A percentile compares a stretch with the other conserved stretches of the same genome.
Evolutionary conservation across 92 coral and sea anemone genomes (phyloP).

Genomic region (Zoanthus sociatus): DNA sequence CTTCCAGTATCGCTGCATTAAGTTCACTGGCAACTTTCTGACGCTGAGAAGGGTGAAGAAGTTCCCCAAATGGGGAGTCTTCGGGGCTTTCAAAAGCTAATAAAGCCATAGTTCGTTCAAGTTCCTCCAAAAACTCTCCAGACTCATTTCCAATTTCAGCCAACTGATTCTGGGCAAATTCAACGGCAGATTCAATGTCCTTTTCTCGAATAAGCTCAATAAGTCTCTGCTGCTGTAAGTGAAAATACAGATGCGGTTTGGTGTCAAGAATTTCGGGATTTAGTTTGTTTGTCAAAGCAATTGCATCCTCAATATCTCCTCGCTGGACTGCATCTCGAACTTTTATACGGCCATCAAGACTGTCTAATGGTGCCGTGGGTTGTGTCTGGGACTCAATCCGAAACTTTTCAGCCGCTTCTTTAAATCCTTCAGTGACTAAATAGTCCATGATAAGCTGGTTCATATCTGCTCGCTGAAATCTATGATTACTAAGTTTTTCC

Average conservation of each 20-base stretch:
- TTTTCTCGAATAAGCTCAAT: constrained; percentile 95
- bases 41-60: constrained; percentile 90
- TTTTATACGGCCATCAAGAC: constrained; percentile 93
- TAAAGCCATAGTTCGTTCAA: constrained; percentile 97
- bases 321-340: constrained; percentile 97
- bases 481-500: constrained; percentile 79
- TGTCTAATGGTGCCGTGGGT: constrained; percentile 87
- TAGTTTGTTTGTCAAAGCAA: constrained; percentile 90
- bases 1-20: constrained; percentile 95
- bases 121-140: constrained; percentile 91
- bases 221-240: constrained; percentile 94
- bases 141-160: constrained; percentile 98
- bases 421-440: constrained; percentile 99
- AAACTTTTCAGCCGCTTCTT: constrained; percentile 99
- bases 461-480: constrained; percentile 97
- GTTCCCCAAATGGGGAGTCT: constrained; percentile 95
- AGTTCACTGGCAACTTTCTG: constrained; percentile 99
- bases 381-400: constrained; percentile 96
- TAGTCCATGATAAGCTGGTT: constrained; percentile 97
- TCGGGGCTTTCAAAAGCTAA: constrained; percentile 98
- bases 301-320: constrained; percentile 94
- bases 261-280: constrained; percentile 98
- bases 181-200: constrained; percentile 97
- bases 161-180: constrained; percentile 97
- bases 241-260: constrained; percentile 87